Percentiles rank a stretch among this genome's conserved stretches.
Evolutionary conservation across 2,113 vertebrate genomes (phyloP).

Genomic region (Tychaedon coryphoeus): DNA sequence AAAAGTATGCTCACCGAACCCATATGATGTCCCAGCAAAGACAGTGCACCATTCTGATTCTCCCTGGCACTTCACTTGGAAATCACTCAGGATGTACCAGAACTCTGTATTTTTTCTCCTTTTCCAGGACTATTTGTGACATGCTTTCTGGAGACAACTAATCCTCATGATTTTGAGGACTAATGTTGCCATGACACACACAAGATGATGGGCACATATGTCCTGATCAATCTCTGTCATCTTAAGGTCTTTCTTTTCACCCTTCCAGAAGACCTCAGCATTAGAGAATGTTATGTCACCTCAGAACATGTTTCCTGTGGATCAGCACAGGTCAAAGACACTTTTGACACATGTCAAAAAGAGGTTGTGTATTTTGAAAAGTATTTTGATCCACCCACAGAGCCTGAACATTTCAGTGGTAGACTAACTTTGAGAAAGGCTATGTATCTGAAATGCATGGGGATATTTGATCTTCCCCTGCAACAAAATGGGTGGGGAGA

Average conservation of each 20-base stretch:
- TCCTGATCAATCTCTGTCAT: background rate
- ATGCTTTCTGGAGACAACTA: background rate
- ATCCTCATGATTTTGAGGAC: background rate
- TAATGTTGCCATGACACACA: background rate
- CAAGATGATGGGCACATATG: background rate
- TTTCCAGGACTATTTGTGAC: background rate
- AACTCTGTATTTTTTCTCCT: background rate
- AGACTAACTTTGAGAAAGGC: slow-evolving; percentile 49
- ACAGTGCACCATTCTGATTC: background rate
- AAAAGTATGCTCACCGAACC: background rate
- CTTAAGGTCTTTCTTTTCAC: background rate
- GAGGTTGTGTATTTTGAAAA: background rate
- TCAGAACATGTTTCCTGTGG: background rate
- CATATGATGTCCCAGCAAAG: background rate
- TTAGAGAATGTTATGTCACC: background rate
- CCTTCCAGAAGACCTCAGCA: background rate
- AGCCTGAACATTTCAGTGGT: background rate
- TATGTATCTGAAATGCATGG: background rate
- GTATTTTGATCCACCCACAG: background rate
- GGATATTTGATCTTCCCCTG: slow-evolving; percentile 5
- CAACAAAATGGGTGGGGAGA: background rate
- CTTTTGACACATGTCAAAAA: background rate
- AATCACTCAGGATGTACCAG: background rate
- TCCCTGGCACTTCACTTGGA: background rate
- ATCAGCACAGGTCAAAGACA: background rate